These are phyloP conservation scores for Dolichallabes microphthalmus DNA, from an alignment of 2,113 vertebrate species.

Conservation along the genomic window DNA sequence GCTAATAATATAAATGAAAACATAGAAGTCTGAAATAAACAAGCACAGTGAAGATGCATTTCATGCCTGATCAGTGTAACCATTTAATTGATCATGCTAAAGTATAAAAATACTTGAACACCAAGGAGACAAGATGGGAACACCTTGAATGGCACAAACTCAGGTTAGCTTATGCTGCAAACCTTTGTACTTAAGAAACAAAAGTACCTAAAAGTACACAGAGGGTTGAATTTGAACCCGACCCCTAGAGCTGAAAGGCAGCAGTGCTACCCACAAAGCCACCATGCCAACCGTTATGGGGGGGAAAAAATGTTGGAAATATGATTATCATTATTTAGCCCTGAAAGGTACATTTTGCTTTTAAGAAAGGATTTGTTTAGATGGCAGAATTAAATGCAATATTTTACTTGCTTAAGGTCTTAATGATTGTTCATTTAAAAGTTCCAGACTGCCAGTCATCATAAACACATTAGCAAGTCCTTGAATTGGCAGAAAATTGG, in stretches of 20 bases:
- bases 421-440: slow-evolving; percentile 15
- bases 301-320: background rate
- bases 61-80: background rate
- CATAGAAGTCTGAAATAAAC: background rate
- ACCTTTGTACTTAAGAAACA: no score
- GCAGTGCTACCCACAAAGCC: no score
- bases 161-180: no score
- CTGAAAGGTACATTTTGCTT: background rate
- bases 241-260: no score
- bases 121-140: no score
- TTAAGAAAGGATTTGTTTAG: background rate
- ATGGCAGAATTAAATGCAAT: background rate
- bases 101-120: background rate
- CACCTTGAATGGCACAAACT: no score
- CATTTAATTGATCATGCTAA: background rate
- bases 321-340: background rate
- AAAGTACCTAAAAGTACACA: no score
- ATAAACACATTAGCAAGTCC: background rate
- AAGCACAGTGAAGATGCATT: background rate
- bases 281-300: no score
- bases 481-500: background rate
- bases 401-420: background rate
- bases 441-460: background rate
- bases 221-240: background rate
- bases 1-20: background rate